Evolutionary conservation across 2,888 invertebrate genomes (phyloP).

Genomic region (Archips crataeganus): DNA sequence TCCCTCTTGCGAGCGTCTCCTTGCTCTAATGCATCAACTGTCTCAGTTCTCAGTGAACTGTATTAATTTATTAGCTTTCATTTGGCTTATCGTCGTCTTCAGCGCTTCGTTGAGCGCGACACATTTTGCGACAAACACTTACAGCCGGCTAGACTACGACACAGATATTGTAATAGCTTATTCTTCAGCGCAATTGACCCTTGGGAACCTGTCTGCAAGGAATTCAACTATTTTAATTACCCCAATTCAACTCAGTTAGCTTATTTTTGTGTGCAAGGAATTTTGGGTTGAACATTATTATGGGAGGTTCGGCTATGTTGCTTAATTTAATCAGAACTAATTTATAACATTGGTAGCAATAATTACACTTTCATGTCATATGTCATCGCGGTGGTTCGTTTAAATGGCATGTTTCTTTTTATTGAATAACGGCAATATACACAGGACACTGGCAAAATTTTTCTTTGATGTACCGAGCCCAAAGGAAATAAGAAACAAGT

Average conservation of each 20-base stretch:
- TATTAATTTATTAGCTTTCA: constrained; percentile 6
- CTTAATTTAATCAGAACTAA: too few species aligned
- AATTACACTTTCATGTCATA: too few species aligned
- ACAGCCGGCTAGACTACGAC: constrained; percentile 29
- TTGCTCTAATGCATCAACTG: constrained; percentile 1
- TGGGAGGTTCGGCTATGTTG: too few species aligned
- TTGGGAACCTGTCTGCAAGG: background rate
- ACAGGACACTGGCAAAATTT: too few species aligned
- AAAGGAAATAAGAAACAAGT: too few species aligned
- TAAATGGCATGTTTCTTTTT: too few species aligned
- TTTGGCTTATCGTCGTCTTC: background rate
- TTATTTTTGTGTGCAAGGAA: background rate
- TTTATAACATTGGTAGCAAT: too few species aligned
- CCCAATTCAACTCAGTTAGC: too few species aligned
- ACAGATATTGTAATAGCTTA: constrained; percentile 4
- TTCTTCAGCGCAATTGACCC: background rate
- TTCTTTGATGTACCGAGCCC: too few species aligned
- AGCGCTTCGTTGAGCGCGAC: background rate
- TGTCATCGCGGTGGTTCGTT: too few species aligned
- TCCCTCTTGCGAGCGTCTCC: constrained; percentile 15
- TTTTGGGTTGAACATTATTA: too few species aligned
- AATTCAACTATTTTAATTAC: background rate
- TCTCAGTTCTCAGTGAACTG: background rate
- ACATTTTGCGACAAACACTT: constrained; percentile 29
- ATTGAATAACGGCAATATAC: too few species aligned